Conservation (phyloP, 2,797 vertebrate species). For the Phoebastria nigripes region DNA sequence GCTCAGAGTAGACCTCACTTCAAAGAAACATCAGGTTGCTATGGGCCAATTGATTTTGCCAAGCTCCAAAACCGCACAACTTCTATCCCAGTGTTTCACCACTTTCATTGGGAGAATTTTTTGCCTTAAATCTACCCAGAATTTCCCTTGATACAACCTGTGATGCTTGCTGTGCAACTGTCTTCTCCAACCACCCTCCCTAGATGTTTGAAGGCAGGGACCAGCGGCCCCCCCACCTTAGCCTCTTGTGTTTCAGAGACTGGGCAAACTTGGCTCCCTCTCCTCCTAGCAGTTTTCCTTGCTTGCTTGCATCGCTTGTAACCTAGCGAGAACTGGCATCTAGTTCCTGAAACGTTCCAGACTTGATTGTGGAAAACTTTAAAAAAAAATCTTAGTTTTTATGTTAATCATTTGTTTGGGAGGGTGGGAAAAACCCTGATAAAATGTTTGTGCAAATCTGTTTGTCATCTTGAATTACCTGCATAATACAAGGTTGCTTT, state of each 20-base stretch:
- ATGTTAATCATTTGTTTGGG: slow-evolving; percentile 6
- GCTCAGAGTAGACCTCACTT: neutral
- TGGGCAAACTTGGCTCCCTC: neutral
- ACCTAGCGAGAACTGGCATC: slow-evolving; percentile 3
- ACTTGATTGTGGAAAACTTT: slow-evolving; percentile 41
- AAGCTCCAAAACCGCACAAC: accelerated
- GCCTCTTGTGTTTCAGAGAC: neutral
- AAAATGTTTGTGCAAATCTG: neutral
- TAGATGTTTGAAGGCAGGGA: neutral
- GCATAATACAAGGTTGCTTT: neutral
- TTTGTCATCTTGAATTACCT: slow-evolving; percentile 11
- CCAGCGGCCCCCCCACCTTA: too few species aligned
- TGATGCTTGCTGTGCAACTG: neutral
- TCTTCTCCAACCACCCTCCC: neutral
- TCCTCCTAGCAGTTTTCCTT: neutral
- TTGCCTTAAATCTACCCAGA: neutral
- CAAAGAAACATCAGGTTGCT: neutral
- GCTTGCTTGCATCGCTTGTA: neutral
- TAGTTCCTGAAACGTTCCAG: slow-evolving; percentile 40
- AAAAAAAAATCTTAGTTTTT: slow-evolving; percentile 38
- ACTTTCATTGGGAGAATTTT: neutral
- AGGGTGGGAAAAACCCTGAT: neutral
- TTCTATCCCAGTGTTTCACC: neutral
- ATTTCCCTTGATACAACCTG: neutral
- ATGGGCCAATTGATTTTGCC: neutral